Evolutionary conservation across 2,797 vertebrate genomes (phyloP).

Genomic region (Pygocentrus nattereri): DNA sequence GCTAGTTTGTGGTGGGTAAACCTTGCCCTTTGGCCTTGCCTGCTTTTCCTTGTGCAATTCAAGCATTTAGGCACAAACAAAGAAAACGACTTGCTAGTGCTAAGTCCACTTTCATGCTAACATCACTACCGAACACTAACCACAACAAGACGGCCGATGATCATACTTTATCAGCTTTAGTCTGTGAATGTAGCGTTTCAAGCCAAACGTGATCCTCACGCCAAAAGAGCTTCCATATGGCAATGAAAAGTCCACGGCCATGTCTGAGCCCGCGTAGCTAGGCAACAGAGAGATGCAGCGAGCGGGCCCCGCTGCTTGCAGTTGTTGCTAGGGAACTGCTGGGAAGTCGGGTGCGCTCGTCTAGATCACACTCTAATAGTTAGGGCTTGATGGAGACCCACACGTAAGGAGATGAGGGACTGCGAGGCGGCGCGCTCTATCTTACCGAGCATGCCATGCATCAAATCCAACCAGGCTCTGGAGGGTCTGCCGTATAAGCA

Average conservation of each 20-base stretch:
- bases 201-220: slow-evolving; percentile 43
- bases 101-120: slow-evolving; percentile 36
- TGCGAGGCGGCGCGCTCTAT: slow-evolving; percentile 71
- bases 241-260: slow-evolving; percentile 73
- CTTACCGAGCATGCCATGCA: slow-evolving; percentile 75
- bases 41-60: neutral
- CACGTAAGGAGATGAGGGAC: slow-evolving; percentile 81
- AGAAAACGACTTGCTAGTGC: too few species aligned
- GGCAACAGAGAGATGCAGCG: slow-evolving; percentile 84
- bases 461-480: slow-evolving; percentile 76
- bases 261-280: slow-evolving; percentile 82
- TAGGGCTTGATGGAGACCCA: slow-evolving; percentile 81
- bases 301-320: slow-evolving; percentile 74
- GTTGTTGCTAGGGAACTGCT: slow-evolving; percentile 87
- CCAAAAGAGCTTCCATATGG: slow-evolving; percentile 68
- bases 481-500: slow-evolving; percentile 76
- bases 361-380: slow-evolving; percentile 83
- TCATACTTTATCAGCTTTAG: slow-evolving; percentile 30
- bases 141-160: neutral
- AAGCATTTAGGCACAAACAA: too few species aligned
- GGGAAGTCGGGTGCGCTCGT: slow-evolving; percentile 75
- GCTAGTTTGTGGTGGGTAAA: neutral
- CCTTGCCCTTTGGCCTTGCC: neutral
- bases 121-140: too few species aligned
- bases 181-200: slow-evolving; percentile 61